Percentiles rank a stretch among this genome's conserved stretches.
These are phyloP conservation scores for Pachyrhynchus sulphureomaculatus DNA, from an alignment of 1,140 invertebrate genomes.

Conservation along the genomic window DNA sequence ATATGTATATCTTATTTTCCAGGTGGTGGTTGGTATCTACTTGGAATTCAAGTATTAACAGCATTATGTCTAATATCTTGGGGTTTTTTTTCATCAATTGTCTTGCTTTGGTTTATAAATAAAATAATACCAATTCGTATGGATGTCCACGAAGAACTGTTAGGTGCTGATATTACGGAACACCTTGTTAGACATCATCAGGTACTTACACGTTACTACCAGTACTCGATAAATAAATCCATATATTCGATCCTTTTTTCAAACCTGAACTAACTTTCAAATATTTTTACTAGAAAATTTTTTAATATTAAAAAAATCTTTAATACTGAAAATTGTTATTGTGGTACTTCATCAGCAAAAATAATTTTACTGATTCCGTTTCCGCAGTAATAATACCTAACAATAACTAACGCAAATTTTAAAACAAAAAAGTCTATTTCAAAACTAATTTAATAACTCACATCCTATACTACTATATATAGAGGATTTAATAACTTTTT, in stretches of 20 bases:
- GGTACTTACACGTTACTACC: slow-evolving; percentile 47
- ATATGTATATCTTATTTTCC: slow-evolving; percentile 8
- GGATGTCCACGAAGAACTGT: slow-evolving; percentile 77
- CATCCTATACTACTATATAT: no score
- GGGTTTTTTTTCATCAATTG: slow-evolving; percentile 69
- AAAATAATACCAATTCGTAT: slow-evolving; percentile 80
- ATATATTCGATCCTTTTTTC: neutral
- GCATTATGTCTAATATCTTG: slow-evolving; percentile 70
- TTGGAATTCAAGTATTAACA: slow-evolving; percentile 77
- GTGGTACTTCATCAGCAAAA: no score
- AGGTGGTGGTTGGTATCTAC: slow-evolving; percentile 85
- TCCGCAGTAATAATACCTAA: no score
- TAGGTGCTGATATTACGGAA: slow-evolving; percentile 86
- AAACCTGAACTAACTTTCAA: neutral
- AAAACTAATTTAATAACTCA: no score
- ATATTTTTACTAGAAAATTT: no score
- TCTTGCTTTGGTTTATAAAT: slow-evolving; percentile 75
- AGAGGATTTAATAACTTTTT: no score
- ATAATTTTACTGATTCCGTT: no score
- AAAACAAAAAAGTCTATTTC: no score
- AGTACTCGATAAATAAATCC: neutral
- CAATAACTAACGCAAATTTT: no score
- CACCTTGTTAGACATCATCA: slow-evolving; percentile 71
- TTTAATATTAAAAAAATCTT: no score
- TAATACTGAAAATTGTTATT: no score